These are phyloP conservation scores for Vidua chalybeata DNA, from an alignment of 2,113 vertebrate genomes.

Conservation along the genomic window DNA sequence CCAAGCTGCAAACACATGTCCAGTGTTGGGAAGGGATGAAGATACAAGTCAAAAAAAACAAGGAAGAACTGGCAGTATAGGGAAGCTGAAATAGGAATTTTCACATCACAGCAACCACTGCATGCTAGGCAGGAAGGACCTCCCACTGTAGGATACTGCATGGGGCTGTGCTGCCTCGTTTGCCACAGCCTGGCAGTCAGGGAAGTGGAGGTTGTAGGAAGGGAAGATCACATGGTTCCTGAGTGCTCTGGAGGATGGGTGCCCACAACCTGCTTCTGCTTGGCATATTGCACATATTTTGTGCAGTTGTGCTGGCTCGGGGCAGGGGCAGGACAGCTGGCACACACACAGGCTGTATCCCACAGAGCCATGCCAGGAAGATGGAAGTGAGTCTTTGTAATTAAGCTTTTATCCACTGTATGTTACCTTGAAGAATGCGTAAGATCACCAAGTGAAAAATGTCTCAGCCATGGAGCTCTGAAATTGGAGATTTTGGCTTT, in stretches of 20 bases:
- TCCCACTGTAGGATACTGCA: not conserved
- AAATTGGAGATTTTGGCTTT: not conserved
- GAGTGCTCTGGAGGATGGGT: not conserved
- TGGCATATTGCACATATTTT: not conserved
- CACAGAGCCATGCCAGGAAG: not conserved
- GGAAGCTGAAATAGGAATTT: not conserved
- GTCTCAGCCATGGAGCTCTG: not conserved
- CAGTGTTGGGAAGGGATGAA: not conserved
- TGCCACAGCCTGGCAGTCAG: not conserved
- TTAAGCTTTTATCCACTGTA: not conserved
- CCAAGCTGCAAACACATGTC: not conserved
- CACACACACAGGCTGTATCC: not conserved
- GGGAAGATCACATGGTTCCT: not conserved
- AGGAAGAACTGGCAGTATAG: not conserved
- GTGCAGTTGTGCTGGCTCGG: fast-evolving
- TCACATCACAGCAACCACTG: not conserved
- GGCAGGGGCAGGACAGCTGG: not conserved
- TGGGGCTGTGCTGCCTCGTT: fast-evolving
- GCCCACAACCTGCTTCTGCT: not conserved
- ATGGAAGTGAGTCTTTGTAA: not conserved
- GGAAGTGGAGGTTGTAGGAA: fast-evolving
- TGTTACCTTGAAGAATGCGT: not conserved
- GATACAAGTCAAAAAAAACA: not conserved
- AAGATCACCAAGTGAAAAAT: not conserved
- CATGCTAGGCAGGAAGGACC: not conserved